These are phyloP conservation scores for Lasioglossum lativentre DNA, from an alignment of 2,888 invertebrate genomes.

Conservation along the genomic window DNA sequence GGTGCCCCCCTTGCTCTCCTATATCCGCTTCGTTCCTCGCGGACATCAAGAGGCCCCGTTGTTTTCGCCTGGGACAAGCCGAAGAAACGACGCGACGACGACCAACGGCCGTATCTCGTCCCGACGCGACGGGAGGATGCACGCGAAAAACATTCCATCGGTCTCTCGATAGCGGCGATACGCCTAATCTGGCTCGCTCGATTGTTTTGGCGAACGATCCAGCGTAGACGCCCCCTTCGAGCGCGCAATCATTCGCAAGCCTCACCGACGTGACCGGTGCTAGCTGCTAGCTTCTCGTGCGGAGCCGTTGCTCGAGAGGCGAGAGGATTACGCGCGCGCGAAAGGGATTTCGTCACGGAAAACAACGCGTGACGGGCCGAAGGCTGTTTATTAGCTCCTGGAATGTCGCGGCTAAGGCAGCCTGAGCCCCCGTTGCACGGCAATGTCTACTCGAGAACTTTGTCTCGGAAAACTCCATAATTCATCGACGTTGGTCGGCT, in stretches of 20 bases:
- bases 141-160: slow-evolving; percentile 31
- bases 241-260: background rate
- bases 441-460: slow-evolving; percentile 7
- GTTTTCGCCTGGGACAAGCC: background rate
- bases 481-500: background rate
- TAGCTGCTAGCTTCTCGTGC: background rate
- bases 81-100: background rate
- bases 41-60: slow-evolving; percentile 23
- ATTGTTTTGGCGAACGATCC: background rate
- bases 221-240: slow-evolving; percentile 4
- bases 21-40: background rate
- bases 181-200: slow-evolving; percentile 27
- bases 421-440: background rate
- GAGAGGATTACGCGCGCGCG: slow-evolving; percentile 25
- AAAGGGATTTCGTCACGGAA: slow-evolving; percentile 16
- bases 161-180: slow-evolving; percentile 36
- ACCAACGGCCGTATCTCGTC: background rate
- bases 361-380: background rate
- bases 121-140: slow-evolving; percentile 8
- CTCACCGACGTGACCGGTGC: no score
- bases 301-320: background rate
- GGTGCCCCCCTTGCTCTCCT: background rate
- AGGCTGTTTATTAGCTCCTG: background rate
- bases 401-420: background rate
- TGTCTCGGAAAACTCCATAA: background rate